Conservation (phyloP, 2,888 invertebrate species). For the Agonopterix arenella region DNA sequence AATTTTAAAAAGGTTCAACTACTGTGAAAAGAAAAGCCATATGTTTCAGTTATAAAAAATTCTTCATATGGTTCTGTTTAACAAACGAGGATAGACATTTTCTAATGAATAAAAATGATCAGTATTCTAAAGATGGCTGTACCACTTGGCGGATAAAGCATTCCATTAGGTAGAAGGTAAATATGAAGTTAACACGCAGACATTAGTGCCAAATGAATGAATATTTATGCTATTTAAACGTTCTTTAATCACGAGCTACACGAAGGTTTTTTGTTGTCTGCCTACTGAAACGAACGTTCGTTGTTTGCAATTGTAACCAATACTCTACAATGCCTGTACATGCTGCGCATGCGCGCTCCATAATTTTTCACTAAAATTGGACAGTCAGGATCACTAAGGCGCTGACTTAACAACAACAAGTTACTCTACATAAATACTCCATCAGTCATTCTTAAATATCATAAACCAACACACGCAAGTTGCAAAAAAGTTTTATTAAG, state of each 20-base stretch:
- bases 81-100: background rate
- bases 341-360: too few relatives aligned
- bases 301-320: slow-evolving; percentile 12
- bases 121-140: background rate
- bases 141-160: slow-evolving; percentile 5
- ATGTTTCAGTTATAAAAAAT: too few relatives aligned
- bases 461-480: too few relatives aligned
- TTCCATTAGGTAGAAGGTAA: slow-evolving; percentile 34
- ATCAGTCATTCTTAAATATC: too few relatives aligned
- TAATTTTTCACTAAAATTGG: too few relatives aligned
- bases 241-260: slow-evolving; percentile 57
- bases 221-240: slow-evolving; percentile 67
- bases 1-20: too few relatives aligned
- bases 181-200: slow-evolving; percentile 48
- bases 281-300: slow-evolving; percentile 11
- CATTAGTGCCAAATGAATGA: slow-evolving; percentile 45
- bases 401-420: too few relatives aligned
- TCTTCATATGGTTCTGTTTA: too few relatives aligned
- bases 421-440: too few relatives aligned
- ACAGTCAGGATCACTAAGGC: too few relatives aligned
- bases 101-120: background rate
- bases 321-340: slow-evolving; percentile 5
- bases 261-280: slow-evolving; percentile 34
- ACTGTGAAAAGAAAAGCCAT: too few relatives aligned
- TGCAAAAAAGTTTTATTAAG: too few relatives aligned